Base-by-base conservation (phyloP, 2,888 invertebrate species). In the Xanthostigma xanthostigma region DNA sequence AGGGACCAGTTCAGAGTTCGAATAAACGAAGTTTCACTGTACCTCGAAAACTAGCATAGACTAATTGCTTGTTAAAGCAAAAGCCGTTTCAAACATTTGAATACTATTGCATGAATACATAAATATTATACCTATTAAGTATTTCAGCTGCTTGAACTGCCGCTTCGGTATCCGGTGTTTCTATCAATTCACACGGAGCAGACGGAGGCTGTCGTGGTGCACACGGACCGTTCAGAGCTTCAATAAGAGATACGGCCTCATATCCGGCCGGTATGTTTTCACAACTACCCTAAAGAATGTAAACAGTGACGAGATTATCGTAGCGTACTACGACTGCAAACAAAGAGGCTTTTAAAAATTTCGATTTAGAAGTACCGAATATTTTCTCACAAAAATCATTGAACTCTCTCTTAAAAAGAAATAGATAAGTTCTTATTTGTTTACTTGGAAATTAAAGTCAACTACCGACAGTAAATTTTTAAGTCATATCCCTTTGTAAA, bases 161-260 rank as follows among this genome's bases (percentile, higher is more conserved):
- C 48, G 78, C 75, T 58, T 82, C 84, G 34, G 78, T 79, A 55
- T 81, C 81, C 1, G 75, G 74, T 10, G 74, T 73, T 51, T 74
- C 74, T 1, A 73, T 72, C 36, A 68, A 50, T 55, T 69, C 68
- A 8, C 68, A 66, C 59, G 68, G 62, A 6, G 67, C 67, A 3
- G 69, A 60, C 9, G 67, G 65, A 9, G 66, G 64, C 49, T 64
- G 43, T 54, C 75, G 72, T 45, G 75, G 74, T 36, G 73, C 71
- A 58, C 78, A 84, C 8, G 93, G 94, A 0, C 96, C 96, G 70
- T 96, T 96, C 47, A 96, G 72, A 4, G 96, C 96, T 71, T 96
- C 96, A 56, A 96, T 87, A 46, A 96, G 73, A 0, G 95, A 89
- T 46, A 96, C 89, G 34, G 92, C 84, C 70, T 94, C 90, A 67